These are phyloP conservation scores for Taurulus bubalis DNA, from an alignment of 2,113 vertebrate genomes.

Conservation along the genomic window DNA sequence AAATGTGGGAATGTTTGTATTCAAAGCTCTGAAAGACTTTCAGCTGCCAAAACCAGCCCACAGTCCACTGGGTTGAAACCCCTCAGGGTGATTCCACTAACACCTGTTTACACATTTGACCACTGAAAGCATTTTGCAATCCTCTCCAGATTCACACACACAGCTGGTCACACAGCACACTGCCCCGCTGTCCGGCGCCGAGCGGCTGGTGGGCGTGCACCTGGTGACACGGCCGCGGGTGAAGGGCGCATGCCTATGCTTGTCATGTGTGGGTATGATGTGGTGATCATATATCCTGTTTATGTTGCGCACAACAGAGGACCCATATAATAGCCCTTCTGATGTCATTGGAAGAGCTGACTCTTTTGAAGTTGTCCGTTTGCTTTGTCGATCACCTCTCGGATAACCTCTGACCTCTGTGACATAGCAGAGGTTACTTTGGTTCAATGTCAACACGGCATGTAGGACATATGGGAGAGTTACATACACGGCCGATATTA, in stretches of 20 bases:
- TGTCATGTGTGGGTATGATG: background rate
- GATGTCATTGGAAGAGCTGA: conserved; percentile 36
- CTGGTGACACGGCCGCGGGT: background rate
- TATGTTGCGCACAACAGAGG: conserved; percentile 35
- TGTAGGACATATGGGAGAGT: background rate
- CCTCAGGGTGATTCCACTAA: background rate
- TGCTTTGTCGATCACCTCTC: conserved; percentile 43
- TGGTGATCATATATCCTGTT: conserved; percentile 32
- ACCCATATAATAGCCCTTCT: conserved; percentile 23
- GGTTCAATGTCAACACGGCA: conserved; percentile 26
- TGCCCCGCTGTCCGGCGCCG: conserved; percentile 12
- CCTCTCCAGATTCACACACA: conserved; percentile 50
- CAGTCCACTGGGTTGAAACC: background rate
- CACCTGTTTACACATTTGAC: conserved; percentile 8
- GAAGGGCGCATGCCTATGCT: background rate
- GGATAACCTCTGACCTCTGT: conserved; percentile 53
- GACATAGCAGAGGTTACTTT: conserved; percentile 51
- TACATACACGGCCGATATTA: background rate
- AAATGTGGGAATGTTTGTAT: background rate
- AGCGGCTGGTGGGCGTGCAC: background rate
- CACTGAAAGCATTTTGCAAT: conserved; percentile 35
- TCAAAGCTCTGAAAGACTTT: background rate
- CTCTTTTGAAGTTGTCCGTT: conserved; percentile 68
- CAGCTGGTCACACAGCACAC: conserved; percentile 48
- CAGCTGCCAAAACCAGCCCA: background rate